Conservation (phyloP, 2,888 invertebrate genomes). For the Oxystoma pomonae region DNA sequence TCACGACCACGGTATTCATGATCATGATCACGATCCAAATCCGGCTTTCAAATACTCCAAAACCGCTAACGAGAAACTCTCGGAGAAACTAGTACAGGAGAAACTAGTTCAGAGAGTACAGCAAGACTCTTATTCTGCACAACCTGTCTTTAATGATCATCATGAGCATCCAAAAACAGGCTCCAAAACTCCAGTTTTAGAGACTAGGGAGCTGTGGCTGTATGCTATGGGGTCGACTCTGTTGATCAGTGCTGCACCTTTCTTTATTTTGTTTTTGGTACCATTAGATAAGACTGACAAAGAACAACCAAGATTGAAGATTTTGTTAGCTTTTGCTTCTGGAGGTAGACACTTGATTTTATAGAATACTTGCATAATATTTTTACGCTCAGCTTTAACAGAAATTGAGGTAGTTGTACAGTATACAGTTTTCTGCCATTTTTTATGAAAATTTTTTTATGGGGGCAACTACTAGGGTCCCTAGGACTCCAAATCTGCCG, state of each 20-base stretch:
- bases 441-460: too few relatives aligned
- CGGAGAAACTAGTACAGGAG: background rate
- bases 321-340: slow-evolving; percentile 89
- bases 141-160: too few relatives aligned
- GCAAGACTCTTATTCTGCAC: too few relatives aligned
- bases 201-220: slow-evolving; percentile 57
- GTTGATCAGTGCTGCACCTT: slow-evolving; percentile 92
- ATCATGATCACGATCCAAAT: slow-evolving; percentile 51
- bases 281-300: slow-evolving; percentile 84
- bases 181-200: slow-evolving; percentile 22
- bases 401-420: too few relatives aligned
- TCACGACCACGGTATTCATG: slow-evolving; percentile 38
- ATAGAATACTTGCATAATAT: too few relatives aligned
- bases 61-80: slow-evolving; percentile 51
- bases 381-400: too few relatives aligned
- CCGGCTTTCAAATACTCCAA: slow-evolving; percentile 82
- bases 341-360: slow-evolving; percentile 60
- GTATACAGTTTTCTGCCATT: too few relatives aligned
- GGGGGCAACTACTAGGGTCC: too few relatives aligned
- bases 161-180: slow-evolving; percentile 35
- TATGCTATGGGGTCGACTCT: slow-evolving; percentile 87
- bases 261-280: slow-evolving; percentile 87
- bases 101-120: background rate
- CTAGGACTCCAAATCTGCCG: too few relatives aligned
- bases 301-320: slow-evolving; percentile 82